Evolutionary conservation across 1,140 invertebrate species (phyloP).

Genomic region (Helicoverpa zea): DNA sequence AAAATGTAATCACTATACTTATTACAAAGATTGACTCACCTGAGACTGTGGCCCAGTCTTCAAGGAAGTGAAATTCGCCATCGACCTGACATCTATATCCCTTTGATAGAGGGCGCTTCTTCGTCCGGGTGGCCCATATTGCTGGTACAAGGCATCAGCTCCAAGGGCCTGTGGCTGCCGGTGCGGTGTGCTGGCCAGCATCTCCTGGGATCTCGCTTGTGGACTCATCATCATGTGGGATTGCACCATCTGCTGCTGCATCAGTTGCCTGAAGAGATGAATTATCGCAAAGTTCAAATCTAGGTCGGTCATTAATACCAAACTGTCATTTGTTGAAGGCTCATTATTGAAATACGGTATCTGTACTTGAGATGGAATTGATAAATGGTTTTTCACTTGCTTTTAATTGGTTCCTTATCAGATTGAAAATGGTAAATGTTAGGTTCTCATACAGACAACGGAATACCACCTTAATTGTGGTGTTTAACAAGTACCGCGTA

Average conservation of each 20-base stretch:
- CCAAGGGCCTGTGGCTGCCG: conserved; percentile 77
- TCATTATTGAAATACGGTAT: conserved; percentile 3
- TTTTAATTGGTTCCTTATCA: conserved; percentile 30
- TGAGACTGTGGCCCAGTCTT: conserved; percentile 78
- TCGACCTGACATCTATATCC: conserved; percentile 77
- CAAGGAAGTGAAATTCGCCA: conserved; percentile 82
- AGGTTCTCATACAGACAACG: background rate
- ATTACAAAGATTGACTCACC: conserved; percentile 55
- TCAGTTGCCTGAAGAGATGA: conserved; percentile 82
- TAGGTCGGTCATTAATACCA: background rate
- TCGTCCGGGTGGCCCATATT: conserved; percentile 79
- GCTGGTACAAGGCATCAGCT: conserved; percentile 80
- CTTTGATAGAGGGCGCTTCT: conserved; percentile 80
- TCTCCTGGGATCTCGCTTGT: conserved; percentile 87
- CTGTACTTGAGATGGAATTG: conserved; percentile 6
- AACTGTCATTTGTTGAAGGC: background rate
- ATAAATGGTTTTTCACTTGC: conserved; percentile 28
- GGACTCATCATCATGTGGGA: conserved; percentile 84
- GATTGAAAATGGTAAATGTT: conserved; percentile 31
- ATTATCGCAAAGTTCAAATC: background rate
- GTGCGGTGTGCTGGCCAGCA: conserved; percentile 83
- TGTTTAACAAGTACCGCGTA: background rate
- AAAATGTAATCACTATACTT: no score
- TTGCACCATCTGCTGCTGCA: conserved; percentile 88
- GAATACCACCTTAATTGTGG: background rate